These are phyloP conservation scores for Listrodromus nycthemerus DNA, from an alignment of 2,888 invertebrate genomes.

Conservation along the genomic window DNA sequence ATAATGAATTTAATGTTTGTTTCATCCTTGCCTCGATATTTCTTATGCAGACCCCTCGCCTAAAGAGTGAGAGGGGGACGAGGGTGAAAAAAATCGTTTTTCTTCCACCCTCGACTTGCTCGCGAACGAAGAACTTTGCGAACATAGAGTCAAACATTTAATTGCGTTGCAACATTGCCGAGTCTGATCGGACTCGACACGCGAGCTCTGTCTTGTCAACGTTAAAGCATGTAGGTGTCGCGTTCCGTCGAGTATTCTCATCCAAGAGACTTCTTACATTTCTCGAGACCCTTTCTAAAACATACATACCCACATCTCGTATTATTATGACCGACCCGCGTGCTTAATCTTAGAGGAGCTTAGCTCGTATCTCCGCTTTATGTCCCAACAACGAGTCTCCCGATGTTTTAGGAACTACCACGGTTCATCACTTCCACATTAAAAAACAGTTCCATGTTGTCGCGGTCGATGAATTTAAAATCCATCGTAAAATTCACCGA, in stretches of 20 bases:
- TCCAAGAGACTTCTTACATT: conserved; percentile 4
- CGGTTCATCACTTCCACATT: conserved; percentile 33
- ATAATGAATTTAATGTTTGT: not conserved
- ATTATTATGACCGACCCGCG: conserved; percentile 15
- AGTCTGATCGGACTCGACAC: conserved; percentile 19
- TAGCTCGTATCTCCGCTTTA: not conserved
- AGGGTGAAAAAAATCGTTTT: not conserved
- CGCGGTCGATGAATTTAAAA: not conserved
- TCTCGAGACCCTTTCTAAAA: not conserved
- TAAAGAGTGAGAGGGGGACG: not conserved
- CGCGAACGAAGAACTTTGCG: not conserved
- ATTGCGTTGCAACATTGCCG: conserved; percentile 17
- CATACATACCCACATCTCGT: conserved; percentile 1
- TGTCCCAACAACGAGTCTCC: conserved; percentile 7
- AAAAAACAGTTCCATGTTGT: not conserved
- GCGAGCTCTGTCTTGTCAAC: conserved; percentile 19
- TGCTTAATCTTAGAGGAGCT: conserved; percentile 21
- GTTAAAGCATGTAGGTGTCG: conserved; percentile 32
- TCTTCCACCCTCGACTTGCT: conserved; percentile 6
- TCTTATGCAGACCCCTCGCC: not conserved
- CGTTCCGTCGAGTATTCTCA: conserved; percentile 21
- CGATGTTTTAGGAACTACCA: conserved; percentile 6
- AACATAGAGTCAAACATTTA: conserved; percentile 5
- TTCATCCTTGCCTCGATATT: not conserved
- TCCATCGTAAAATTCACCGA: not conserved